These are phyloP conservation scores for Venustaconcha ellipsiformis DNA, from an alignment of 1,140 invertebrate species.

Conservation along the genomic window DNA sequence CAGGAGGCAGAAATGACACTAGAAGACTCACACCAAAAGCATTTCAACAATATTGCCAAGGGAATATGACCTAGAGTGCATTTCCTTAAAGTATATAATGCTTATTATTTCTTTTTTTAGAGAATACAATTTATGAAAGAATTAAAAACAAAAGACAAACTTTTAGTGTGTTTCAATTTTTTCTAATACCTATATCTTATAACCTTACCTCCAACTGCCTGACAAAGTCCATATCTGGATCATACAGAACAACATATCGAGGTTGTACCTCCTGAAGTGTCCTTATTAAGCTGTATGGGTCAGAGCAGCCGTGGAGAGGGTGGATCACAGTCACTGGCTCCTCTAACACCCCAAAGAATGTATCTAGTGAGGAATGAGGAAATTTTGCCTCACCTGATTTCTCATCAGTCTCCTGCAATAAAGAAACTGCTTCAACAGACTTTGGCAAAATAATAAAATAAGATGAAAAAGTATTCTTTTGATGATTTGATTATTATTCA, in stretches of 20 bases:
- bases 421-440: not conserved
- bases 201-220: conserved; percentile 84
- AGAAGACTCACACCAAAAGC: too few species aligned
- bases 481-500: too few species aligned
- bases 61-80: too few species aligned
- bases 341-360: conserved; percentile 56
- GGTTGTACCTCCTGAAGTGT: conserved; percentile 75
- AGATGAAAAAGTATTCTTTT: not conserved
- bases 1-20: too few species aligned
- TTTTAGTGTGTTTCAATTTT: too few species aligned
- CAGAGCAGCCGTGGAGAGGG: conserved; percentile 63
- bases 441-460: not conserved
- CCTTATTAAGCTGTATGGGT: conserved; percentile 56
- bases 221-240: conserved; percentile 87
- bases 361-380: conserved; percentile 48
- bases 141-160: too few species aligned
- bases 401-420: conserved; percentile 14
- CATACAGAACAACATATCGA: conserved; percentile 90
- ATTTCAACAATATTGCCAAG: too few species aligned
- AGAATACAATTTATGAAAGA: too few species aligned
- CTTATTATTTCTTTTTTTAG: too few species aligned
- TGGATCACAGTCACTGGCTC: conserved; percentile 62
- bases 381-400: not conserved
- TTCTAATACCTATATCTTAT: not conserved
- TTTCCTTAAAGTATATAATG: too few species aligned